Evolutionary conservation across 2,888 invertebrate species (phyloP).

Genomic region (Eledona agricola): DNA sequence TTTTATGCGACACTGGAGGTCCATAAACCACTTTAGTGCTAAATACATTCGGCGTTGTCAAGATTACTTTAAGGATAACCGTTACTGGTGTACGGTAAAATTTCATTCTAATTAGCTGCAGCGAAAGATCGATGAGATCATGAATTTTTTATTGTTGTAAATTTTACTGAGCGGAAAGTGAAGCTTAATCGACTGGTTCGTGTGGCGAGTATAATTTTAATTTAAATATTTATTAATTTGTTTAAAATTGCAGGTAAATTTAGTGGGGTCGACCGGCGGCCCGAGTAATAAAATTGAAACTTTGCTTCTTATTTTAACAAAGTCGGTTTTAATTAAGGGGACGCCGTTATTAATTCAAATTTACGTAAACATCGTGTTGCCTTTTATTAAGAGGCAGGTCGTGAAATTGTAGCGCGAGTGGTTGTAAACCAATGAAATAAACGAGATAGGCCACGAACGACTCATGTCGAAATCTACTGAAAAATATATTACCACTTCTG

Average conservation of each 20-base stretch:
- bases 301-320: slow-evolving; percentile 26
- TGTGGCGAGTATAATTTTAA: slow-evolving; percentile 11
- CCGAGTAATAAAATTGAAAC: slow-evolving; percentile 13
- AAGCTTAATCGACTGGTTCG: slow-evolving; percentile 3
- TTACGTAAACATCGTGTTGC: slow-evolving; percentile 31
- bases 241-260: slow-evolving; percentile 7
- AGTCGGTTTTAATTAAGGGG: slow-evolving; percentile 31
- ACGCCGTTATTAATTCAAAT: slow-evolving; percentile 32
- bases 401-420: slow-evolving; percentile 29
- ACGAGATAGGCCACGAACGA: slow-evolving; percentile 20
- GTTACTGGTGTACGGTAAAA: slow-evolving; percentile 10
- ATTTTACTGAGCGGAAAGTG: slow-evolving; percentile 7
- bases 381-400: slow-evolving; percentile 30
- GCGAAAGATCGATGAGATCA: slow-evolving; percentile 14
- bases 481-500: slow-evolving; percentile 42
- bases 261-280: not conserved
- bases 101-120: slow-evolving; percentile 26
- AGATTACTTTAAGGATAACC: slow-evolving; percentile 34
- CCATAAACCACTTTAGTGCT: slow-evolving; percentile 47
- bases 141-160: slow-evolving; percentile 22
- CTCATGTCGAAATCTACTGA: slow-evolving; percentile 32
- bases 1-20: slow-evolving; percentile 45
- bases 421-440: slow-evolving; percentile 32
- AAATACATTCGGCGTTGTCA: slow-evolving; percentile 41
- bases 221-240: slow-evolving; percentile 28